These are phyloP conservation scores for Prenolepis imparis DNA, from an alignment of 2,888 invertebrate genomes.

Conservation along the genomic window DNA sequence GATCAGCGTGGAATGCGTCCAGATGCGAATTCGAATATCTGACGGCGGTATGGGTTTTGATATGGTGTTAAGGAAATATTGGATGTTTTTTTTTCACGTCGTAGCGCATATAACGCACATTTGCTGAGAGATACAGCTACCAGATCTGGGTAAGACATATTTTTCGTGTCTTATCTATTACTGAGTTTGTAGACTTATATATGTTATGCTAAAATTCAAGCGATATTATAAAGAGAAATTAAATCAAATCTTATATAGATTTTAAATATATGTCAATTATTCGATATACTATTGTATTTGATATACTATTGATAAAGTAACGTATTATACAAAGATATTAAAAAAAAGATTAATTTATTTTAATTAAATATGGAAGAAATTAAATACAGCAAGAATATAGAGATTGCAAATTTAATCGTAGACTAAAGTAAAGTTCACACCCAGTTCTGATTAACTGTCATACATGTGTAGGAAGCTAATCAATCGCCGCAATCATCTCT, in stretches of 20 bases:
- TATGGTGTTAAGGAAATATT: conserved; percentile 40
- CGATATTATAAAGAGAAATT: neutral
- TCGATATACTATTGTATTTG: neutral
- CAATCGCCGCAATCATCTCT: conserved; percentile 57
- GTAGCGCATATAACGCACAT: conserved; percentile 72
- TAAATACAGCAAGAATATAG: neutral
- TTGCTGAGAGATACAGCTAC: conserved; percentile 65
- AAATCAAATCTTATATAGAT: neutral
- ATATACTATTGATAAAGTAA: neutral
- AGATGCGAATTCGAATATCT: conserved; percentile 28
- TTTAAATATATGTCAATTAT: neutral
- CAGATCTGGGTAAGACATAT: conserved; percentile 60
- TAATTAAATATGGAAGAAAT: neutral
- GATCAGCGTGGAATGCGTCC: conserved; percentile 44
- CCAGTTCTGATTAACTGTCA: conserved; percentile 72
- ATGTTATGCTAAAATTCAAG: neutral
- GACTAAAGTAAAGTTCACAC: conserved; percentile 9
- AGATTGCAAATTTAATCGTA: neutral
- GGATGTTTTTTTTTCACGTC: conserved; percentile 50
- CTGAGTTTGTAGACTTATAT: neutral
- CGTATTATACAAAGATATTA: neutral
- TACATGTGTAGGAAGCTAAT: conserved; percentile 61
- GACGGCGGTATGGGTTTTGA: conserved; percentile 27
- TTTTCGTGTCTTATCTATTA: conserved; percentile 5
- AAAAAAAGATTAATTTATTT: conserved; percentile 2